Base-by-base conservation (phyloP, 2,888 invertebrate species). In the Timema cristinae region DNA sequence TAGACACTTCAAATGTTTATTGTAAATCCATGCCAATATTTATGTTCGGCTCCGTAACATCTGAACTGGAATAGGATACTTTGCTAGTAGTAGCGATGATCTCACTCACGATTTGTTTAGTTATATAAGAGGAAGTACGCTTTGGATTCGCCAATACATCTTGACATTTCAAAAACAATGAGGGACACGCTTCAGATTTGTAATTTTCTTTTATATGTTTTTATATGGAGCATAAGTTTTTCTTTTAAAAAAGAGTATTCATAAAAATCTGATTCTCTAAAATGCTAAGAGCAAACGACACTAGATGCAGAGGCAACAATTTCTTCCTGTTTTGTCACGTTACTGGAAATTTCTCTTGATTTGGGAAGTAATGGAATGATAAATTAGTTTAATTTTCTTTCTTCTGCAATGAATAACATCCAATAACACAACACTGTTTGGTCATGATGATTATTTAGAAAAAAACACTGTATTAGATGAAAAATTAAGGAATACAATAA, bases 81-180 rank as follows among this genome's bases (percentile, higher is more conserved):
- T 16, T 56, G 16, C 56, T 56, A 13, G 56, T 56, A 7, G 56
- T 56, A 56, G 56, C 56, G n/a, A 56, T 56, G 13, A 56, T 56
- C 2, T 56, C 13, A 56, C 13, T 7, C 56, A 56, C 7, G 13
- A 13, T 56, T 6, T 56, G 56, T 11, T 16, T 32, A 2, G 2
- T 32, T 32, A 32, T 32, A 4, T 32, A 32, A 32, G 32, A 32
- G 32, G 32, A 32, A 32, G 32, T 32, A 32, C 32, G 32, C 32
- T 32, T 32, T 32, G 32, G 4, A 32, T 32, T 32, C 32, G 32
- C 32, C 4, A 2, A 32, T 4, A 32, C 32, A 32, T 32, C 32
- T 32, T 32, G 32, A 32, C 32, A 32, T 56, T 16, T 56, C 56
- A 56, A 6, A 56, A 56, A 56, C n/a, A 7, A 13, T 16, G 1